phyloP scores from a whole-genome alignment of 2,113 vertebrate species.

The Acinonyx jubatus region DNA sequence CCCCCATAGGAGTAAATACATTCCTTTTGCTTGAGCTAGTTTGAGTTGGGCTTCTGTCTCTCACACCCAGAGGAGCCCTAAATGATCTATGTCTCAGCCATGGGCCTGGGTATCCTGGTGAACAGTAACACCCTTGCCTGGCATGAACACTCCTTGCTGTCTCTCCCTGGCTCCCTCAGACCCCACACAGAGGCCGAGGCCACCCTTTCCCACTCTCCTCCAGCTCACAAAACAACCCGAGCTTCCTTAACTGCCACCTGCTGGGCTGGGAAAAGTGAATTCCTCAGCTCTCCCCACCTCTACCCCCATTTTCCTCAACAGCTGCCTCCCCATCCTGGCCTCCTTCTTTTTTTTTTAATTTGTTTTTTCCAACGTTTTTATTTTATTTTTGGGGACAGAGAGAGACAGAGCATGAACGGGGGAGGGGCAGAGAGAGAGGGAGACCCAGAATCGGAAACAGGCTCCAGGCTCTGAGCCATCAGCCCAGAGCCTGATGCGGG shows the following conservation, averaged over 20 bases:
- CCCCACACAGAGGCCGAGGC: background rate
- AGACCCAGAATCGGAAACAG: too few species aligned
- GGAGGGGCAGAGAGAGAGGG: too few species aligned
- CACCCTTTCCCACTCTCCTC: background rate
- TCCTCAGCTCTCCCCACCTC: background rate
- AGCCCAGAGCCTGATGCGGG: too few species aligned
- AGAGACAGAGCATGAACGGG: too few species aligned
- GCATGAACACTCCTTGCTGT: fast-evolving
- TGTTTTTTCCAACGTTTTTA: too few species aligned
- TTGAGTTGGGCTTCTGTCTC: background rate
- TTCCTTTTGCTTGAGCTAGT: background rate
- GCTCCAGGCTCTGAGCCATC: too few species aligned
- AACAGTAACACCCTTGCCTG: background rate
- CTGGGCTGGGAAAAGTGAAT: background rate
- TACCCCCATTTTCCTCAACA: background rate
- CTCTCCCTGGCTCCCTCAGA: background rate
- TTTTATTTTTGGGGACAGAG: too few species aligned
- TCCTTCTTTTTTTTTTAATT: too few species aligned
- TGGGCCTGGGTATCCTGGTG: background rate
- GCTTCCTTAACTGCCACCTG: background rate
- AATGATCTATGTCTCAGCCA: background rate
- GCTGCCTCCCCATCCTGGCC: background rate
- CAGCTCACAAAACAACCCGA: background rate
- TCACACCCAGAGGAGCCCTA: background rate
- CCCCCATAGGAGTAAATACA: background rate